Percentiles rank a stretch among this genome's conserved stretches.
Conservation (phyloP, 1,140 invertebrate species). For the Aphis craccivora region DNA sequence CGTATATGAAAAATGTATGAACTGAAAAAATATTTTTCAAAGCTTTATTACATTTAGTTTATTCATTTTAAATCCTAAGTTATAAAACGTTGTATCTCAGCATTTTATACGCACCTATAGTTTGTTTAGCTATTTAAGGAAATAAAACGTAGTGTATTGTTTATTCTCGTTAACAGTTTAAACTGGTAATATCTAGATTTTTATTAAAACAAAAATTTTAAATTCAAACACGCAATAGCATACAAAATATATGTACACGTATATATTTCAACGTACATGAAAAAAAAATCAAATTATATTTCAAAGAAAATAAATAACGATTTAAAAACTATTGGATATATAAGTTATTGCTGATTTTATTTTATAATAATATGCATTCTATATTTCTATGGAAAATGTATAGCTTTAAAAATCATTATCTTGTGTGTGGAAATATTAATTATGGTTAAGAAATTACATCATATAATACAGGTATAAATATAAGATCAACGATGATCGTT, state of each 20-base stretch:
- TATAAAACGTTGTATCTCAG: background rate
- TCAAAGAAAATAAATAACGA: background rate
- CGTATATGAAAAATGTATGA: constrained; percentile 2
- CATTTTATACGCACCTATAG: background rate
- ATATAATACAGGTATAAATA: no score
- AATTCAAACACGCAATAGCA: background rate
- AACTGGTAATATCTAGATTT: background rate
- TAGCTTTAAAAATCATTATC: background rate
- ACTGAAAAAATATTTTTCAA: background rate
- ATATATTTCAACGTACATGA: background rate
- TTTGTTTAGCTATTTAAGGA: background rate
- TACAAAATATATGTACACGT: background rate
- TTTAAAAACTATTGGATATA: background rate
- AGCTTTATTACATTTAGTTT: background rate
- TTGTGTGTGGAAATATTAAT: background rate
- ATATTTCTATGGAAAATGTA: no score
- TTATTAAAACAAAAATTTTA: background rate
- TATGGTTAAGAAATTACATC: no score
- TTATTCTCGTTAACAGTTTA: constrained; percentile 8
- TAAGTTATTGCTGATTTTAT: background rate
- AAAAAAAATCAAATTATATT: background rate
- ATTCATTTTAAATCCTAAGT: background rate
- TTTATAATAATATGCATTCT: background rate
- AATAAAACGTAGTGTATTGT: background rate
- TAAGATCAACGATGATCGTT: no score